Conservation (phyloP, 2,113 vertebrate species). For the Tetrax tetrax region DNA sequence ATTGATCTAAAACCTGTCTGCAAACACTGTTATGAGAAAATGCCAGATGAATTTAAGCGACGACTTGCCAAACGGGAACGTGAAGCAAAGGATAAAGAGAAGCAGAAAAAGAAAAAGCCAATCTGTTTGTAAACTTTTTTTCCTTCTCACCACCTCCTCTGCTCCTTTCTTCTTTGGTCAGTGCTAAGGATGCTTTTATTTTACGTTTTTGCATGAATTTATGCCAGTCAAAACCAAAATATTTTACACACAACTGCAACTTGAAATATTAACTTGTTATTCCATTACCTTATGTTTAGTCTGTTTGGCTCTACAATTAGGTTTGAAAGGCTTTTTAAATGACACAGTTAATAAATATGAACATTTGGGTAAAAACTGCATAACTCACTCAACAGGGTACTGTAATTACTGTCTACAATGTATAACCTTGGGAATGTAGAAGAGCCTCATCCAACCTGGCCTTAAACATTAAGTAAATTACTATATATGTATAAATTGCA, state of each 20-base stretch:
- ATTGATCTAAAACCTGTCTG: conserved; percentile 98
- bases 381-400: not conserved
- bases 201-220: conserved; percentile 37
- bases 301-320: not conserved
- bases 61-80: conserved; percentile 91
- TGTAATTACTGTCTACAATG: not conserved
- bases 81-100: conserved; percentile 88
- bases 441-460: too few species aligned
- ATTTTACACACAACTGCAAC: not conserved
- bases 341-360: not conserved
- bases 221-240: not conserved
- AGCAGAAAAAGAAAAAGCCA: conserved; percentile 94
- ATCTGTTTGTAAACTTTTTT: conserved; percentile 89
- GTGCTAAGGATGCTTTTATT: conserved; percentile 70
- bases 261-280: not conserved
- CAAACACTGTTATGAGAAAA: conserved; percentile 96
- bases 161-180: conserved; percentile 83
- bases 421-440: not conserved
- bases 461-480: not conserved
- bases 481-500: not conserved
- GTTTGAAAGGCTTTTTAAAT: not conserved
- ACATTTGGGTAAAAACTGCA: not conserved
- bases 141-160: conserved; percentile 72
- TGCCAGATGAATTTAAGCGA: conserved; percentile 95
- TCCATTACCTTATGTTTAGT: not conserved